Base-by-base conservation (phyloP, 1,140 invertebrate genomes). In the Melitaea cinxia region DNA sequence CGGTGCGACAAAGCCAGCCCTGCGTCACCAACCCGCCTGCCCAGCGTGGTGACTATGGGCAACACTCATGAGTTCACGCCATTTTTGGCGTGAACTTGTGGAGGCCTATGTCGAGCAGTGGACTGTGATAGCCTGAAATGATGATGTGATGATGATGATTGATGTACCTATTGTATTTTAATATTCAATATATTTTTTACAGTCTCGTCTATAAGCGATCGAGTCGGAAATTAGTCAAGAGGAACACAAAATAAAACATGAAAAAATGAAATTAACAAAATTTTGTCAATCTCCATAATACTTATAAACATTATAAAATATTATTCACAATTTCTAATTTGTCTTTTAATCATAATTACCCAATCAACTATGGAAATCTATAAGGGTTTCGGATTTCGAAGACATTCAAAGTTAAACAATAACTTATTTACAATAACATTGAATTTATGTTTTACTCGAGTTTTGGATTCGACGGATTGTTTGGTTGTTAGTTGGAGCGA, bases 201-300 rank as follows among this genome's bases (percentile, higher is more conserved):
- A 85, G 83, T 85, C 83, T n/a, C 73, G 80, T 39, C 65, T 85
- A 30, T 82, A 53, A 81, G 45, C 19, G 12, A 24, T 7, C 12
- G 39, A 17, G 5, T 17, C 26, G 21, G 6, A 30, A 14, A 58
- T 23, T 1, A 33, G 4, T 12, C 3, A 4, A 59, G 15, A 49
- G 4, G 1, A 1, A 10, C n/a, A 28, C 23, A 42, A 9, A 14
- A 45, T 35, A 39, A 9, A 12, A 9, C 39, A 21, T 24, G 14
- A 58, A 47, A 47, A 26, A 30, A 19, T 9, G 42, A n/a, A 45
- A 45, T 19, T 45, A 45, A 45, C 9, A 19, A 17, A 15, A 23
- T 33, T 5, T 9, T 30, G n/a, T n/a, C n/a, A n/a, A n/a, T n/a
- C n/a, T n/a, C n/a, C n/a, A n/a, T n/a, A n/a, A n/a, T n/a, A n/a